phyloP scores from a whole-genome alignment of 92 coral and sea anemone species.

The Porites evermanni region DNA sequence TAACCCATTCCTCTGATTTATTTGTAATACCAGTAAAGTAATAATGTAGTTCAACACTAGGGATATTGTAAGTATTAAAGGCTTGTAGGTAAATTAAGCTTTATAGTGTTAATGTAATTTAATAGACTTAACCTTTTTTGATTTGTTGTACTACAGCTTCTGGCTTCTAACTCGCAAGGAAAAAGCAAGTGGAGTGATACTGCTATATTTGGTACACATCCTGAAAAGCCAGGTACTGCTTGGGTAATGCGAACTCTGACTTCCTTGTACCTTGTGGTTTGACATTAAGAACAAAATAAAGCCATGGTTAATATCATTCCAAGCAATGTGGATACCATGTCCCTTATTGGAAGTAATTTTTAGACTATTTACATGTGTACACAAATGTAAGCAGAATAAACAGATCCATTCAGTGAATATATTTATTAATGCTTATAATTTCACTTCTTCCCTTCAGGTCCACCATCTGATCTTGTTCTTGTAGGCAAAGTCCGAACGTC shows the following conservation, averaged over 20 bases:
- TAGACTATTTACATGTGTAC: too few species aligned
- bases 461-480: constrained; percentile 77
- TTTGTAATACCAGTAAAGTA: too few species aligned
- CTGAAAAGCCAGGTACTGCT: constrained; percentile 86
- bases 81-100: too few species aligned
- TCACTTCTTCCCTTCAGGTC: constrained; percentile 56
- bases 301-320: background rate
- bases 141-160: constrained; percentile 57
- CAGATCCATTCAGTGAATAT: too few species aligned
- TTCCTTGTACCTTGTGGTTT: too few species aligned
- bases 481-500: constrained; percentile 86
- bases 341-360: background rate
- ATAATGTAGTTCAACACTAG: too few species aligned
- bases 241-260: background rate
- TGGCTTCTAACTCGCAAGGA: constrained; percentile 85
- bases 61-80: too few species aligned
- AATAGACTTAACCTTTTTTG: background rate
- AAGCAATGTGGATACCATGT: background rate
- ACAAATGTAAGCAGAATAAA: too few species aligned
- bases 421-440: too few species aligned
- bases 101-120: too few species aligned
- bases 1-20: too few species aligned
- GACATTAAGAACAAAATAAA: background rate
- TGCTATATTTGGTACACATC: constrained; percentile 78
- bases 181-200: constrained; percentile 92